Evolutionary conservation across 2,113 vertebrate genomes (phyloP), one percentile per base, ranked within the genome.

Genomic region (Coptodon rendalli): DNA sequence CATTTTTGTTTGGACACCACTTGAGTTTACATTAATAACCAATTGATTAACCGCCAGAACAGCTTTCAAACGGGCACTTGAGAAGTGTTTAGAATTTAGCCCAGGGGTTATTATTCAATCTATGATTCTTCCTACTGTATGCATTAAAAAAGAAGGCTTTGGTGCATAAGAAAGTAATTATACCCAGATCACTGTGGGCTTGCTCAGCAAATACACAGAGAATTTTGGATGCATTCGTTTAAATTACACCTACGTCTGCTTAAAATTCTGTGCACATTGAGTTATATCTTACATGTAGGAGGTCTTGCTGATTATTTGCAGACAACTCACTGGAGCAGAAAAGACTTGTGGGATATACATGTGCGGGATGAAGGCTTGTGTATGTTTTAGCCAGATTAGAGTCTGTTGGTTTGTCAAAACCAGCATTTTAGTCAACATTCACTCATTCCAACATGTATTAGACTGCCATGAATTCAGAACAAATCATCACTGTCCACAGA

Each of bases 161-260:
- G 66, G 24, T 79, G 83, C 59, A 63, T 24, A 29, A 79, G 9
- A 50, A 83, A 81, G 52, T 87, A 89, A 90, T 85, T 83, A 89
- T 79, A 88, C 80, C 22, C 27, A 71, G 50, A 76, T 83, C 27
- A 81, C 22, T 10, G 16, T 89, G 59, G 57, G 82, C 88, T 80
- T 83, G 24, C 81, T 84, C 71, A 84, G 19, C 52, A 84, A 80
- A 85, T 52, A 78, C 82, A 83, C 85, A 50, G 59, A 57, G 45
- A 54, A 50, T 87, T 86, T 61, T 22, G 6, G 57, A 86, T 66
- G 45, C 11, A 40, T 89, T 80, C 10, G n/a, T 66, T 85, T 34
- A 83, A 52, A 82, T 36, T 40, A 68, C 59, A 85, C 61, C 80
- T 87, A 79, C 31, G 6, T 59, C 54, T 81, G 54, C 78, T 85